Percentiles rank a stretch among this genome's conserved stretches.
phyloP scores from a whole-genome alignment of 1,140 invertebrate species.

The Asobara japonica region DNA sequence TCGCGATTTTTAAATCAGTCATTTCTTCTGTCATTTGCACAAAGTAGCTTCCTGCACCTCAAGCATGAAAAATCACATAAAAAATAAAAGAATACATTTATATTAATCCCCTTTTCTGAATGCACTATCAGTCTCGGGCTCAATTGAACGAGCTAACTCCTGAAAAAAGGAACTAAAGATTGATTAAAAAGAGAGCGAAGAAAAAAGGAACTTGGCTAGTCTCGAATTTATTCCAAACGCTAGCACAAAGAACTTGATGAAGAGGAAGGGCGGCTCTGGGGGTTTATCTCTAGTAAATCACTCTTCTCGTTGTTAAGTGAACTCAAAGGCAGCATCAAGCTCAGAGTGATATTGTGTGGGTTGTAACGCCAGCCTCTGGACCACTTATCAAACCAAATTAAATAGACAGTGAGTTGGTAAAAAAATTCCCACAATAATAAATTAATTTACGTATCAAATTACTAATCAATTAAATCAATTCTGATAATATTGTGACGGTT shows the following conservation, averaged over 20 bases:
- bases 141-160: no score
- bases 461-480: neutral
- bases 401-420: neutral
- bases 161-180: no score
- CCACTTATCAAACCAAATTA: neutral
- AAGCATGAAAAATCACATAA: no score
- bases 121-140: no score
- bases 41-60: no score
- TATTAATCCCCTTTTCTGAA: no score
- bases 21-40: no score
- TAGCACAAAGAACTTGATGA: neutral
- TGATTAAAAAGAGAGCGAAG: neutral
- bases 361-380: neutral
- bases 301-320: neutral
- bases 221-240: neutral
- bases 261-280: neutral
- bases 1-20: no score
- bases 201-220: neutral
- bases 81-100: no score
- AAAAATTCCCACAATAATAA: no score
- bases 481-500: neutral
- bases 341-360: slow-evolving; percentile 7
- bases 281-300: slow-evolving; percentile 5
- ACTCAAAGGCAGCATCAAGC: neutral
- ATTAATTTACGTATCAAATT: neutral